These are phyloP conservation scores for Monomorium pharaonis DNA, from an alignment of 1,140 invertebrate species.

Conservation along the genomic window DNA sequence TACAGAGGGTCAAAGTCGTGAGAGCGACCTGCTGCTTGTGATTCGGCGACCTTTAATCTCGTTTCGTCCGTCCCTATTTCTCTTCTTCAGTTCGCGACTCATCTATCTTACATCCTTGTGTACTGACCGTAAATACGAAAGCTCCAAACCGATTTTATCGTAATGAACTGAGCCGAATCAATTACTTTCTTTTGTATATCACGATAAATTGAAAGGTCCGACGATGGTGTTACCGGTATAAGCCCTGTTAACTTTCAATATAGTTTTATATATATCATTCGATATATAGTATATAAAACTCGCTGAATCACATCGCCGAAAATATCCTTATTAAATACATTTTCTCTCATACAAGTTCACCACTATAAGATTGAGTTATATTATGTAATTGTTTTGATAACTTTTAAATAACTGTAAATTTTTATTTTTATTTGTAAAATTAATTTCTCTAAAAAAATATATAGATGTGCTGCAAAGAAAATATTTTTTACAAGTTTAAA, in stretches of 20 bases:
- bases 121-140: constrained; percentile 35
- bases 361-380: neutral
- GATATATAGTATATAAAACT: no score
- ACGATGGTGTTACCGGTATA: neutral
- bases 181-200: neutral
- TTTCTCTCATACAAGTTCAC: neutral
- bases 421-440: neutral
- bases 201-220: neutral
- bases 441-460: neutral
- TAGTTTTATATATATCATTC: constrained; percentile 1
- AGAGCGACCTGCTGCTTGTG: constrained; percentile 49
- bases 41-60: constrained; percentile 48
- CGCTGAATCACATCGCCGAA: neutral
- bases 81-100: constrained; percentile 5
- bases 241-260: neutral
- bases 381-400: neutral
- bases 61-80: constrained; percentile 14
- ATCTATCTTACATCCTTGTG: constrained; percentile 21
- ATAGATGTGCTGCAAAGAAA: neutral
- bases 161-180: neutral
- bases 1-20: constrained; percentile 62
- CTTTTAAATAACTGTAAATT: neutral
- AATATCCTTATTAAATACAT: neutral
- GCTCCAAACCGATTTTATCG: constrained; percentile 8
- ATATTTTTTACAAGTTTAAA: no score